Base-by-base conservation (phyloP, 2,113 vertebrate species). In the Scortum barcoo region DNA sequence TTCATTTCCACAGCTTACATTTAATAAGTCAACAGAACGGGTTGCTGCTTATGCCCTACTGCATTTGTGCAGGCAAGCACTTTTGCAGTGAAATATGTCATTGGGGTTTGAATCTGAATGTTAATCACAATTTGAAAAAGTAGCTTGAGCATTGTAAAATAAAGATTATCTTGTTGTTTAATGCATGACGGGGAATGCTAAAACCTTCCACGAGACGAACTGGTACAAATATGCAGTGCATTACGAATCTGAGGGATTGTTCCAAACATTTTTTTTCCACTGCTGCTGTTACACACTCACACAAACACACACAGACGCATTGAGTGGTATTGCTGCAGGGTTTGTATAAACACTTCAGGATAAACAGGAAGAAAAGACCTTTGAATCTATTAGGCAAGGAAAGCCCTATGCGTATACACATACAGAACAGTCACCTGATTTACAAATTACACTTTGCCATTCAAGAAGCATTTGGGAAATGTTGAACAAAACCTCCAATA, bases 331-430 rank as follows among this genome's bases (percentile, higher is more conserved):
- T 84, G 78, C 85, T 87, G 60, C 79, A 79, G 79, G 76, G 82
- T 86, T 81, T 61, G 88, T 76, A 86, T 91, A 91, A 93, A 93
- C 88, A 91, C n/a, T 36, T 83, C 60, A 77, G 88, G 68, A 88
- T 91, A 91, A 93, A 92, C 89, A 91, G 89, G 92, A 93, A 89
- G 85, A 77, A 85, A 83, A 89, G 75, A 81, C 72, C 60, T 71
- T 36, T 63, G 50, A 78, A 81, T 91, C 60, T 91, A 88, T 89
- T 86, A 90, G 85, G 30, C 67, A 20, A 53, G 42, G 71, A 75
- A 73, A 77, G 51, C 48, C 60, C n/a, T 68, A 67, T 80, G 73
- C 71, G 83, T 66, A 67, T 57, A 81, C 78, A 79, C 71, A 48
- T 54, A 30, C 30, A 40, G 20, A n/a, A 44, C 44, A 83, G 42